These are phyloP conservation scores for Erythrolamprus reginae DNA, from an alignment of 2,113 vertebrate genomes.

Conservation along the genomic window DNA sequence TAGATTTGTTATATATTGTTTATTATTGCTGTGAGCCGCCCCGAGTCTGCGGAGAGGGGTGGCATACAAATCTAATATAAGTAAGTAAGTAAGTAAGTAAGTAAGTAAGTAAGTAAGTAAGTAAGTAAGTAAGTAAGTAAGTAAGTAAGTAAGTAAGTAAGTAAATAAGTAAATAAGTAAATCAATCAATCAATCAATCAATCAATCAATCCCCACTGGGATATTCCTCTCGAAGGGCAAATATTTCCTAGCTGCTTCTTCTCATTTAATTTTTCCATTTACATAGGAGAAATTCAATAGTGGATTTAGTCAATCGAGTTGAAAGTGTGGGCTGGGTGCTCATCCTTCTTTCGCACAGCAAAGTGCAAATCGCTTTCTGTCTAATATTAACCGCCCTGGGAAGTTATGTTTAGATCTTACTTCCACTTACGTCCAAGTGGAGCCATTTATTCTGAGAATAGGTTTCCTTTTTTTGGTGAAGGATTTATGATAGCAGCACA, in stretches of 20 bases:
- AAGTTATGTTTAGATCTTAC: constrained; percentile 12
- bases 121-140: too few species aligned
- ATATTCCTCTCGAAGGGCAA: not conserved
- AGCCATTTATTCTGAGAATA: not conserved
- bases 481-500: not conserved
- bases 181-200: too few species aligned
- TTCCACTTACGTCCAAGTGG: not conserved
- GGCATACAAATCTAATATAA: too few species aligned
- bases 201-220: too few species aligned
- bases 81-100: too few species aligned
- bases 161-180: too few species aligned
- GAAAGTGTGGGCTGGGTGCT: not conserved
- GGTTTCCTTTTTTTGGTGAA: not conserved
- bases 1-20: too few species aligned
- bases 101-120: too few species aligned
- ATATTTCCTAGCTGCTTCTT: not conserved
- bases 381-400: not conserved
- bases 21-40: too few species aligned
- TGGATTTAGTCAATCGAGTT: not conserved
- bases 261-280: not conserved
- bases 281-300: not conserved
- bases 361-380: not conserved
- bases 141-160: too few species aligned
- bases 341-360: not conserved
- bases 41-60: too few species aligned